These are phyloP conservation scores for Pipistrellus pipistrellus DNA, from an alignment of 2,797 vertebrate species.

Conservation along the genomic window DNA sequence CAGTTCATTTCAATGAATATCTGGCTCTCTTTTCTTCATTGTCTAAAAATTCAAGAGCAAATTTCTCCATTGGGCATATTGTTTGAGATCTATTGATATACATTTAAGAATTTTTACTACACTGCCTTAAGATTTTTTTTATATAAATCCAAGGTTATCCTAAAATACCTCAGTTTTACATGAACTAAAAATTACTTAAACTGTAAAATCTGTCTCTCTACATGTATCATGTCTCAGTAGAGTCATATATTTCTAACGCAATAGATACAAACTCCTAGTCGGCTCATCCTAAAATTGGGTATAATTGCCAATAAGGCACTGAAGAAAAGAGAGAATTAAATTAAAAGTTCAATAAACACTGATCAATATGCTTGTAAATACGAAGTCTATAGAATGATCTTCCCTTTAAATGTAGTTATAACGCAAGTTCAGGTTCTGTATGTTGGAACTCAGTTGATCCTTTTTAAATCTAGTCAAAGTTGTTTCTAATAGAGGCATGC, in stretches of 20 bases:
- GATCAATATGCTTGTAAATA: slow-evolving; percentile 91
- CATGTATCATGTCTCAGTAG: slow-evolving; percentile 55
- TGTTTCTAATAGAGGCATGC: slow-evolving; percentile 72
- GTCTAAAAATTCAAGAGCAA: slow-evolving; percentile 40
- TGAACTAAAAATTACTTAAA: slow-evolving; percentile 67
- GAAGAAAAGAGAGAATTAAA: slow-evolving; percentile 90
- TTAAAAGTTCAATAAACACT: slow-evolving; percentile 91
- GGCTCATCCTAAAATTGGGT: slow-evolving; percentile 83
- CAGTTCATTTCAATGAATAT: slow-evolving; percentile 35
- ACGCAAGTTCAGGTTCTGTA: slow-evolving; percentile 59
- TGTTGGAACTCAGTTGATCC: slow-evolving; percentile 74
- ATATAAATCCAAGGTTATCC: slow-evolving; percentile 67
- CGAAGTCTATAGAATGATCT: slow-evolving; percentile 90
- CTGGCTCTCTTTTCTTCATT: background rate
- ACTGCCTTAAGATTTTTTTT: slow-evolving; percentile 71
- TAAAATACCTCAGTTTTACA: slow-evolving; percentile 78
- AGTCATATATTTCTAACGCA: slow-evolving; percentile 53
- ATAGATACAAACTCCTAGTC: slow-evolving; percentile 73
- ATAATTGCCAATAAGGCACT: slow-evolving; percentile 88
- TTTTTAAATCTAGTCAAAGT: slow-evolving; percentile 81
- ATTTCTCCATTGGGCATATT: slow-evolving; percentile 24
- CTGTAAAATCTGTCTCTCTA: slow-evolving; percentile 66
- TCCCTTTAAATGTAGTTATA: slow-evolving; percentile 88
- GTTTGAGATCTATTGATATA: slow-evolving; percentile 33
- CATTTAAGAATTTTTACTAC: slow-evolving; percentile 52